Evolutionary conservation across 1,140 invertebrate species (phyloP).

Genomic region (Drosophila bifasciata): DNA sequence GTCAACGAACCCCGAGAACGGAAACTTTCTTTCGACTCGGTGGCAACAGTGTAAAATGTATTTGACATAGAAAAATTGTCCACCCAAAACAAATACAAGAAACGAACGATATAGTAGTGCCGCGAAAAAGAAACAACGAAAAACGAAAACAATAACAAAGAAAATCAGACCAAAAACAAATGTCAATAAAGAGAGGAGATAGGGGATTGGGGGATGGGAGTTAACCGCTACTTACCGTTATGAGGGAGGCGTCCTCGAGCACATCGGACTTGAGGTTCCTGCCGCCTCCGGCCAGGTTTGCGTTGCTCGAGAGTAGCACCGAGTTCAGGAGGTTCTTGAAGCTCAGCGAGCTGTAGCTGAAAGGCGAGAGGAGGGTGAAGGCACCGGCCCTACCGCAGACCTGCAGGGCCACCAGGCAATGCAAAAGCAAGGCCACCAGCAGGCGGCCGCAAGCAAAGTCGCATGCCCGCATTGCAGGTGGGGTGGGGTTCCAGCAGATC

Average conservation of each 20-base stretch:
- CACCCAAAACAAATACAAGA: slow-evolving; percentile 34
- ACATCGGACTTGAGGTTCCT: slow-evolving; percentile 81
- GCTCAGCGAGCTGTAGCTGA: slow-evolving; percentile 78
- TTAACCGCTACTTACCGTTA: slow-evolving; percentile 71
- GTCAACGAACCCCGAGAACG: slow-evolving; percentile 62
- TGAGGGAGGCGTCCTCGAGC: slow-evolving; percentile 81
- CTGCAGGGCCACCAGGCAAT: slow-evolving; percentile 62
- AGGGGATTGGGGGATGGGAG: not conserved
- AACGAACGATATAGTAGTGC: slow-evolving; percentile 4
- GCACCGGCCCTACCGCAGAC: slow-evolving; percentile 65
- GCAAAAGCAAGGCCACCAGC: slow-evolving; percentile 58
- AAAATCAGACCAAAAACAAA: slow-evolving; percentile 40
- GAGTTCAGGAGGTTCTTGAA: slow-evolving; percentile 82
- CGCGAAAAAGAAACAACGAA: not conserved
- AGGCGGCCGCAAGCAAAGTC: slow-evolving; percentile 46
- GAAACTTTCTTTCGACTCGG: slow-evolving; percentile 62
- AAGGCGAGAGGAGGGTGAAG: slow-evolving; percentile 80
- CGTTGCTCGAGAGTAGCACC: slow-evolving; percentile 77
- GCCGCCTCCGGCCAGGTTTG: slow-evolving; percentile 75
- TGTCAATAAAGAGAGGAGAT: slow-evolving; percentile 40
- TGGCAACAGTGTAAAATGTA: slow-evolving; percentile 73
- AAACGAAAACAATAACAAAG: slow-evolving; percentile 14
- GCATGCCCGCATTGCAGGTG: slow-evolving; percentile 40
- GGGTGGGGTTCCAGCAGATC: slow-evolving; percentile 3
- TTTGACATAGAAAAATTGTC: slow-evolving; percentile 69